These are phyloP conservation scores for Zaprionus capensis DNA, from an alignment of 1,140 invertebrate genomes.

Conservation along the genomic window DNA sequence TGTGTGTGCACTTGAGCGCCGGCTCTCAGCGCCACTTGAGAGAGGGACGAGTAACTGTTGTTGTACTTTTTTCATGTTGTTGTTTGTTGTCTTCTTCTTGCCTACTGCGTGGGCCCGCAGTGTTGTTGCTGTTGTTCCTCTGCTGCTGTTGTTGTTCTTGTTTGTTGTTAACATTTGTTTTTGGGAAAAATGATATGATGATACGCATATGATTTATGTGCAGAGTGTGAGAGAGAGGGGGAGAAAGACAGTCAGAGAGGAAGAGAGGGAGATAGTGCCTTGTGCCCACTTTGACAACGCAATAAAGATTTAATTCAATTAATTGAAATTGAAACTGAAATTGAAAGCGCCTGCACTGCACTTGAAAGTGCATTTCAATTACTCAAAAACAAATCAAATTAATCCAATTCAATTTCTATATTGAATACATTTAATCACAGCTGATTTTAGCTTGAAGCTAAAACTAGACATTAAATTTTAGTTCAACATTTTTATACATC, in stretches of 20 bases:
- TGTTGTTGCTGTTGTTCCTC: constrained; percentile 45
- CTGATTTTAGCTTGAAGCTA: neutral
- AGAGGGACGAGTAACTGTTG: constrained; percentile 17
- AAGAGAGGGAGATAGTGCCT: too few relatives aligned
- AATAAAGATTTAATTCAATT: neutral
- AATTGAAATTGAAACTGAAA: neutral
- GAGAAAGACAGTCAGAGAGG: too few relatives aligned
- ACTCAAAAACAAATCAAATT: neutral
- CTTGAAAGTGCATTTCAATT: constrained; percentile 7
- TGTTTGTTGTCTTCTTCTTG: constrained; percentile 3
- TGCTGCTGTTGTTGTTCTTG: constrained; percentile 24
- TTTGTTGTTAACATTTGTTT: constrained; percentile 57
- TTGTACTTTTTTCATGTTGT: constrained; percentile 14
- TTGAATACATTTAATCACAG: neutral
- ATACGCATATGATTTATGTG: constrained; percentile 33
- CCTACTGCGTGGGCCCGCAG: constrained; percentile 66
- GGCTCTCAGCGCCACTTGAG: constrained; percentile 66
- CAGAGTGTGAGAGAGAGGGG: neutral
- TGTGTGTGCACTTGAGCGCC: constrained; percentile 42
- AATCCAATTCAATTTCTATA: neutral
- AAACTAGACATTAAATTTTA: neutral
- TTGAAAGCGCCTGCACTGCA: neutral
- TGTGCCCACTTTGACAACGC: neutral
- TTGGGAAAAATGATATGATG: constrained; percentile 64
- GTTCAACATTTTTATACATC: neutral